Evolutionary conservation across 2,113 vertebrate genomes (phyloP).

Genomic region (Thunnus maccoyii): DNA sequence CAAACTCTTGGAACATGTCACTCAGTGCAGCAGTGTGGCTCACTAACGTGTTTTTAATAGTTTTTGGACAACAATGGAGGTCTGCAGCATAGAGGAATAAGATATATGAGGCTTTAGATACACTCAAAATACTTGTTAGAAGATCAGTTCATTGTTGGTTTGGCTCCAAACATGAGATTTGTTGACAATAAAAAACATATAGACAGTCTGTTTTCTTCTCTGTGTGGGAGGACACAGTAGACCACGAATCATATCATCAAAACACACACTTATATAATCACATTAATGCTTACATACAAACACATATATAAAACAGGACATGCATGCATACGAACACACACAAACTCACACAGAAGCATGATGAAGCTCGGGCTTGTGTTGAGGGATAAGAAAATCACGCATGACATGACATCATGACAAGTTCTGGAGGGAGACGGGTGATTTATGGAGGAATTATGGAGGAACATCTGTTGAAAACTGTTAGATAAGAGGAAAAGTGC

Average conservation of each 20-base stretch:
- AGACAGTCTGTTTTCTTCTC: neutral
- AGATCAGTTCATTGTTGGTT: too few relatives aligned
- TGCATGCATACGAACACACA: neutral
- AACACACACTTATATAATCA: neutral
- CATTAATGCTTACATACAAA: neutral
- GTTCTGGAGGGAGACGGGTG: neutral
- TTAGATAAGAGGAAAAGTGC: constrained; percentile 5
- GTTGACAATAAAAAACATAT: neutral
- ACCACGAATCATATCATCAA: neutral
- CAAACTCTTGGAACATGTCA: too few relatives aligned
- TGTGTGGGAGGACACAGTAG: too few relatives aligned
- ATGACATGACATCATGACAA: neutral
- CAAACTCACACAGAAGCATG: neutral
- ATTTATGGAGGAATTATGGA: constrained; percentile 3
- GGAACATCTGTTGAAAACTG: constrained; percentile 17
- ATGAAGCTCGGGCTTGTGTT: neutral
- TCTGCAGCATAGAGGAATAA: too few relatives aligned
- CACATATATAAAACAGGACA: neutral
- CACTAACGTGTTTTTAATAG: too few relatives aligned
- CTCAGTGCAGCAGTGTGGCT: too few relatives aligned
- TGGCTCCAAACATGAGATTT: too few relatives aligned
- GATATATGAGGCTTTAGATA: too few relatives aligned
- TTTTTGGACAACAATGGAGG: too few relatives aligned
- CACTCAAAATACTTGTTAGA: too few relatives aligned
- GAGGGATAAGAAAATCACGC: constrained; percentile 6